phyloP scores from a whole-genome alignment of 2,797 vertebrate genomes.

The Sebastes melanostomus region DNA sequence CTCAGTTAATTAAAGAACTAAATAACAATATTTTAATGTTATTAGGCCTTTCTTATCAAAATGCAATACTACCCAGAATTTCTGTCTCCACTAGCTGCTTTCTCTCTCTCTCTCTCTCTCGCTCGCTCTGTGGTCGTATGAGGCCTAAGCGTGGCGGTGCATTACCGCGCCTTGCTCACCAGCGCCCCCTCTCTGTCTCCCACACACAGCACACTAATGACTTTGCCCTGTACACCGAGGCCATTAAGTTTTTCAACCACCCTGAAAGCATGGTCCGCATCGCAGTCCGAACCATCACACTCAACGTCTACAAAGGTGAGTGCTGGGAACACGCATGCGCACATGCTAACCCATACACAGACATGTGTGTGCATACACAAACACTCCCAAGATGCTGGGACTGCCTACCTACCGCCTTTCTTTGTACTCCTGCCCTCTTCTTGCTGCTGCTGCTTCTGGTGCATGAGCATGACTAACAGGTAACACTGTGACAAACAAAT shows the following conservation, averaged over 20 bases:
- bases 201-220: slow-evolving; percentile 97
- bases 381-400: slow-evolving; percentile 21
- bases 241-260: slow-evolving; percentile 99
- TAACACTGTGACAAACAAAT: slow-evolving; percentile 27
- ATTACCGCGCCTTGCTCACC: slow-evolving; percentile 53
- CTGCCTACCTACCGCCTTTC: slow-evolving; percentile 18
- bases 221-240: slow-evolving; percentile 99
- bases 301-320: slow-evolving; percentile 99
- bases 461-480: slow-evolving; percentile 67
- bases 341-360: not conserved
- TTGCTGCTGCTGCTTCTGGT: slow-evolving; percentile 49
- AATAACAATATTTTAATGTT: not conserved
- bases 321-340: slow-evolving; percentile 19
- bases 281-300: slow-evolving; percentile 97
- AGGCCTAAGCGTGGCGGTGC: slow-evolving; percentile 21
- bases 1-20: not conserved
- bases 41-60: not conserved
- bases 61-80: not conserved
- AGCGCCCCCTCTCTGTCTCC: slow-evolving; percentile 74
- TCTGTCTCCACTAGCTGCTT: slow-evolving; percentile 4
- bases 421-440: slow-evolving; percentile 21
- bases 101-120: slow-evolving; percentile 32
- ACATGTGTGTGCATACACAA: not conserved
- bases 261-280: slow-evolving; percentile 99
- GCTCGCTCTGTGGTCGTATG: slow-evolving; percentile 47